Percentiles rank a stretch among this genome's conserved stretches.
Evolutionary conservation across 2,113 vertebrate genomes (phyloP).

Genomic region (Megatriorchis doriae): DNA sequence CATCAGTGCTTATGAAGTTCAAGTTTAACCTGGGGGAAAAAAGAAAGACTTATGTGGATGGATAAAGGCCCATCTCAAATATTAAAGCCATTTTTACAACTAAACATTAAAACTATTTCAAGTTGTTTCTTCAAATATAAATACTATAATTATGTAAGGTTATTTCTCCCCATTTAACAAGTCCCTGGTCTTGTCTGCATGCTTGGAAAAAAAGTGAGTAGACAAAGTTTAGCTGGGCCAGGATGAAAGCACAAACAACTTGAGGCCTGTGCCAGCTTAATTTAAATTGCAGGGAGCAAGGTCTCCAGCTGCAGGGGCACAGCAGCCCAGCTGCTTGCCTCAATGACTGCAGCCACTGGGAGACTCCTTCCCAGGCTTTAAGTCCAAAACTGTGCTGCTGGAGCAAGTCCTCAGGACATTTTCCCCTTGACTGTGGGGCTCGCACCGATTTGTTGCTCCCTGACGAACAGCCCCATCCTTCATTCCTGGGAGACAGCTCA

Average conservation of each 20-base stretch:
- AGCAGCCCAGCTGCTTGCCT: background rate
- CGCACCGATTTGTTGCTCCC: background rate
- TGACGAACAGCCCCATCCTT: background rate
- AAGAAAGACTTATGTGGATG: background rate
- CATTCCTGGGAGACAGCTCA: background rate
- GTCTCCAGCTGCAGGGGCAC: background rate
- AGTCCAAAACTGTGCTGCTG: background rate
- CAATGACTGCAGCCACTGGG: fast-evolving
- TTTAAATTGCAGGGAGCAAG: background rate
- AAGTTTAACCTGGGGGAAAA: background rate
- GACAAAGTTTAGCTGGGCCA: background rate
- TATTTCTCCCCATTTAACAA: background rate
- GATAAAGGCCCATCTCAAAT: background rate
- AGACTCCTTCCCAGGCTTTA: background rate
- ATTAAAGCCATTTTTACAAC: background rate
- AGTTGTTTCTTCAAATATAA: background rate
- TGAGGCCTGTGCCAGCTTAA: background rate
- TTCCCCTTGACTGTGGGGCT: background rate
- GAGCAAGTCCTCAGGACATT: background rate
- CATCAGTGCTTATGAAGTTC: background rate
- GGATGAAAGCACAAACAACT: background rate
- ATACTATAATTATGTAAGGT: background rate
- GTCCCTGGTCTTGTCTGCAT: background rate
- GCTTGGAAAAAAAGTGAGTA: background rate
- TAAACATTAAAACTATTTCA: background rate